Evolutionary conservation across 2,797 vertebrate species (phyloP).

Genomic region (Limosa lapponica): DNA sequence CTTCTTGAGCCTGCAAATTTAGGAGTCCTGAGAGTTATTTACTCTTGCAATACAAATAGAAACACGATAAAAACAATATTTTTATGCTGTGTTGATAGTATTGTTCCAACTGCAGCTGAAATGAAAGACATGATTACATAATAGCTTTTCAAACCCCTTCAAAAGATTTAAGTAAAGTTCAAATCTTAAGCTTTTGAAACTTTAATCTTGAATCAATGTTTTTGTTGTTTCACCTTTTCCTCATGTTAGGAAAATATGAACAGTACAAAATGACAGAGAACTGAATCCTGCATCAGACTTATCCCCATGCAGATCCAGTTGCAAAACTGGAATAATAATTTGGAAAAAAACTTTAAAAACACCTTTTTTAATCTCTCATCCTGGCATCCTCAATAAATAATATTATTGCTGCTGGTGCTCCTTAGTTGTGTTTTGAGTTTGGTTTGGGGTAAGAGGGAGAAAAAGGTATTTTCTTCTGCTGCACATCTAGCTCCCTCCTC

Average conservation of each 20-base stretch:
- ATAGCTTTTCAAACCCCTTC: background rate
- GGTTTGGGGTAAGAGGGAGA: background rate
- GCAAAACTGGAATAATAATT: background rate
- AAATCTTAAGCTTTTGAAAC: conserved; percentile 4
- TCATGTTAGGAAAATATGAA: background rate
- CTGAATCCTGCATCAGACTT: background rate
- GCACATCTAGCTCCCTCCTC: background rate
- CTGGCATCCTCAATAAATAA: background rate
- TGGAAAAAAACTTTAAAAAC: background rate
- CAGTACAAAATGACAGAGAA: background rate
- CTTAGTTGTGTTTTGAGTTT: background rate
- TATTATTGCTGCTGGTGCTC: background rate
- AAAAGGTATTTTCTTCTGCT: background rate
- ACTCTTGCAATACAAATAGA: background rate
- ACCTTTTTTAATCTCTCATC: background rate
- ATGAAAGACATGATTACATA: background rate
- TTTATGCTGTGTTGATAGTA: background rate
- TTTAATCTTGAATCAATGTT: background rate
- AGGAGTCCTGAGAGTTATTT: background rate
- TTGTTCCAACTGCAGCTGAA: background rate
- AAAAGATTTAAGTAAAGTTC: conserved; percentile 28
- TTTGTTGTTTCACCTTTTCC: background rate
- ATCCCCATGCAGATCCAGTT: background rate
- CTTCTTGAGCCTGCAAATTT: background rate
- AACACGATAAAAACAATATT: background rate